phyloP scores from a whole-genome alignment of 2,113 vertebrate species.

The Apteryx mantelli region DNA sequence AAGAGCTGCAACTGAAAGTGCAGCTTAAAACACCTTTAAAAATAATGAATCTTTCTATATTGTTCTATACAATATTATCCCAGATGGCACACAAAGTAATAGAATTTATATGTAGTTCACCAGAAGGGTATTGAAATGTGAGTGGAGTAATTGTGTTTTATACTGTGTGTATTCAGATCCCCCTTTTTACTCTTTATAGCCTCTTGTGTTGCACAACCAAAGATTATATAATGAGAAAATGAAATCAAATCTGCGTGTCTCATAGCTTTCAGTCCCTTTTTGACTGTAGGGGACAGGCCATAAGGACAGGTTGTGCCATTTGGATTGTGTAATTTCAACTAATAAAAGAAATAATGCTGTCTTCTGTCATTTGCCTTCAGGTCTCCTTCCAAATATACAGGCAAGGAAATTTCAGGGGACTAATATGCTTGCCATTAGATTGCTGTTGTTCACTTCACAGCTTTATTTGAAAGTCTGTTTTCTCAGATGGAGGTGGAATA shows the following conservation, averaged over 20 bases:
- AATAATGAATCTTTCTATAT: neutral
- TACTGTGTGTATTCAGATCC: neutral
- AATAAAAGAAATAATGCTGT: neutral
- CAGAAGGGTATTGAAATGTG: neutral
- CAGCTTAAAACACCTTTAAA: conserved; percentile 7
- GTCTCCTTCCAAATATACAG: neutral
- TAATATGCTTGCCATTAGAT: neutral
- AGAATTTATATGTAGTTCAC: neutral
- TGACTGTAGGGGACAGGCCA: neutral
- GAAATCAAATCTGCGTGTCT: neutral
- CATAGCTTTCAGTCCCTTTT: neutral
- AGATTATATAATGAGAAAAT: conserved; percentile 11
- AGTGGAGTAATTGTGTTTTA: neutral
- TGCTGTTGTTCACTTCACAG: neutral
- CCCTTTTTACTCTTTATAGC: neutral
- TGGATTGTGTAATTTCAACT: neutral
- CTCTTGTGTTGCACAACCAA: neutral
- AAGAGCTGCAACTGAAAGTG: conserved; percentile 20
- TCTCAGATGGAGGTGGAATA: neutral
- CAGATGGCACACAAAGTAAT: neutral
- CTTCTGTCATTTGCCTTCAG: neutral
- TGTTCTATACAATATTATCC: neutral
- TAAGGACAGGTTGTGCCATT: neutral
- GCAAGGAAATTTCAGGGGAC: neutral
- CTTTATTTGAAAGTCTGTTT: neutral